Evolutionary conservation across 2,888 invertebrate genomes (phyloP), one percentile per base, ranked within the genome.

Genomic region (Mimachlamys varia): DNA sequence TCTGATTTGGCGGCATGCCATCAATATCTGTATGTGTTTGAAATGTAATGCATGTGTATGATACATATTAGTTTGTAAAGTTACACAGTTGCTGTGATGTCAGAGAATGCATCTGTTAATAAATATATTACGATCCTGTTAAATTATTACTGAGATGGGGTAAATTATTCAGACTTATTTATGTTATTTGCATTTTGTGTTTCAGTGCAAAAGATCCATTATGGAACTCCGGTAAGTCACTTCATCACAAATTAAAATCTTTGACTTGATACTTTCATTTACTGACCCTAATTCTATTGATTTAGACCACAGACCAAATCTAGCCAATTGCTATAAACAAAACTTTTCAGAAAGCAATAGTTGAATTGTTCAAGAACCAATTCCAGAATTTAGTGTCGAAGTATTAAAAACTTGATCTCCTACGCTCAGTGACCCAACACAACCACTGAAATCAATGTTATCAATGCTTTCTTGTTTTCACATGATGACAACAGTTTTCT

Each of bases 161-260:
- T 27, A 33, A 76, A 76, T 1, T 2, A 10, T 58, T 58, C 19
- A 76, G n/a, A n/a, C 12, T 33, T 76, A 15, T 88, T 89, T 44
- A 88, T 88, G 15, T 53, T 88, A 50, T 17, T 89, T 87, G 90
- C 88, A 55, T 92, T 91, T 89, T 92, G 62, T 91, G 88, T 97
- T 97, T 89, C 97, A 98, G 98, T 96, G 98, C 98, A 53, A 98
- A 98, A 97, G 98, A 98, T 94, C 98, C 98, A 95, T 98, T 98
- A 95, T 98, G 98, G 97, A 98, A 98, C 97, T 98, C 98, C 95
- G 95, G 96, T 96, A 92, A 92, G 93, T 92, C 33, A 33, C n/a
- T 22, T 19, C 3, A 58, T 58, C 58, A 19, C 7, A 58, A 22
- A 58, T 58, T 58, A 10, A 58, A 58, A 58, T 5, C 12, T 17